A percentile compares a stretch with the other conserved stretches of the same genome.
Conservation (phyloP, 2,113 vertebrate genomes). For the Brachirus orientalis region DNA sequence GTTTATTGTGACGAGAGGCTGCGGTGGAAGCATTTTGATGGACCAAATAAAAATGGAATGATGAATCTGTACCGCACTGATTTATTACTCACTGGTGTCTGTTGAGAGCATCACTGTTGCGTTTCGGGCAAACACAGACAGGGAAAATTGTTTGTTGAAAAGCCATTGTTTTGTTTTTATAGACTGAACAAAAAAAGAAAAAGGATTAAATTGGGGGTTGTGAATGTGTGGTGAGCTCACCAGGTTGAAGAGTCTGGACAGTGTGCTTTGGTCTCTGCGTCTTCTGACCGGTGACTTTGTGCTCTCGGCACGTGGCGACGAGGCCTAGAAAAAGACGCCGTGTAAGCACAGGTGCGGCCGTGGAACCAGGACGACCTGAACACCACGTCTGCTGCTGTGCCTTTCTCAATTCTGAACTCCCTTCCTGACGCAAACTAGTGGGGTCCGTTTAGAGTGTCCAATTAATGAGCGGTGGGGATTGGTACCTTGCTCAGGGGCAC, state of each 20-base stretch:
- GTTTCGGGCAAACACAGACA: conserved; percentile 64
- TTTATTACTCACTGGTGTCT: conserved; percentile 69
- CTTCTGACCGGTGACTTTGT: conserved; percentile 80
- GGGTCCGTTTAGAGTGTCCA: no score
- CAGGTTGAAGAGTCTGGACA: conserved; percentile 84
- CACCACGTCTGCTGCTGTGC: background rate
- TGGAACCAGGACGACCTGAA: conserved; percentile 9
- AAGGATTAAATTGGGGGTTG: background rate
- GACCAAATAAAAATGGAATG: conserved; percentile 9
- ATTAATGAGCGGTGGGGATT: no score
- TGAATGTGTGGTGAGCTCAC: conserved; percentile 66
- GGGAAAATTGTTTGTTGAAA: conserved; percentile 21
- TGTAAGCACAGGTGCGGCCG: conserved; percentile 49
- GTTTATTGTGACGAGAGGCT: conserved; percentile 44
- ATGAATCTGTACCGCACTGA: background rate
- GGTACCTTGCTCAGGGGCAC: no score
- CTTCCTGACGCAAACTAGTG: no score
- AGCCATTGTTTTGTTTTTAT: no score
- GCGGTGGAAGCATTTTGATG: conserved; percentile 21
- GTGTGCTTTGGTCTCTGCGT: conserved; percentile 81
- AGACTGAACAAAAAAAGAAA: background rate
- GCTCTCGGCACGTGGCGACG: conserved; percentile 74
- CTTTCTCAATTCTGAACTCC: background rate
- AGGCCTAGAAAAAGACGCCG: conserved; percentile 74
- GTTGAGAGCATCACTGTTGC: conserved; percentile 68